Evolutionary conservation across 2,797 vertebrate genomes (phyloP).

Genomic region (Sebastes ruberrimus): DNA sequence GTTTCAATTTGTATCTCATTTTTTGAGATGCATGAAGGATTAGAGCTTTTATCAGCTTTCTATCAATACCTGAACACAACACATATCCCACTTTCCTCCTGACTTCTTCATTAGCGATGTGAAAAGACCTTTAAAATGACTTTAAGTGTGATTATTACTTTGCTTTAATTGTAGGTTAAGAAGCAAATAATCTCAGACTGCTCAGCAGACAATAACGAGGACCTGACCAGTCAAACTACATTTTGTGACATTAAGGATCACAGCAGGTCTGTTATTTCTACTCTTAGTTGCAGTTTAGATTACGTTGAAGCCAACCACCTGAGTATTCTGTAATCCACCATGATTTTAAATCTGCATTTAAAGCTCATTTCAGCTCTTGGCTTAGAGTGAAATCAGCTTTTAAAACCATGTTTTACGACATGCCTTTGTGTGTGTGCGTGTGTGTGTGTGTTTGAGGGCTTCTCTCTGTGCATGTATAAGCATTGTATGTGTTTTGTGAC

Average conservation of each 20-base stretch:
- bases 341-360: constrained; percentile 65
- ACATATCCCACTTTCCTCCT: background rate
- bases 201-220: background rate
- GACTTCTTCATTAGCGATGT: background rate
- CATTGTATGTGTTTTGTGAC: background rate
- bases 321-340: constrained; percentile 58
- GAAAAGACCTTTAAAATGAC: background rate
- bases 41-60: constrained; percentile 18
- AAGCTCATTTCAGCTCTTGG: constrained; percentile 59
- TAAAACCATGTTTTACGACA: constrained; percentile 46
- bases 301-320: constrained; percentile 36
- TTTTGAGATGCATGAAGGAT: constrained; percentile 21
- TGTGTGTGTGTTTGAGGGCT: background rate
- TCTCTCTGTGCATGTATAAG: background rate
- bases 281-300: constrained; percentile 23
- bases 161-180: background rate
- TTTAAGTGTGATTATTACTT: background rate
- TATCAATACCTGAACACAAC: constrained; percentile 7
- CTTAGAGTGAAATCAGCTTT: constrained; percentile 72
- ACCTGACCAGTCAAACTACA: background rate
- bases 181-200: background rate
- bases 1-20: constrained; percentile 5
- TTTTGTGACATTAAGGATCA: background rate
- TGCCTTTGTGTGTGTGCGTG: constrained; percentile 9
- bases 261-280: background rate